phyloP scores from a whole-genome alignment of 2,113 vertebrate genomes.

The Anser cygnoides region DNA sequence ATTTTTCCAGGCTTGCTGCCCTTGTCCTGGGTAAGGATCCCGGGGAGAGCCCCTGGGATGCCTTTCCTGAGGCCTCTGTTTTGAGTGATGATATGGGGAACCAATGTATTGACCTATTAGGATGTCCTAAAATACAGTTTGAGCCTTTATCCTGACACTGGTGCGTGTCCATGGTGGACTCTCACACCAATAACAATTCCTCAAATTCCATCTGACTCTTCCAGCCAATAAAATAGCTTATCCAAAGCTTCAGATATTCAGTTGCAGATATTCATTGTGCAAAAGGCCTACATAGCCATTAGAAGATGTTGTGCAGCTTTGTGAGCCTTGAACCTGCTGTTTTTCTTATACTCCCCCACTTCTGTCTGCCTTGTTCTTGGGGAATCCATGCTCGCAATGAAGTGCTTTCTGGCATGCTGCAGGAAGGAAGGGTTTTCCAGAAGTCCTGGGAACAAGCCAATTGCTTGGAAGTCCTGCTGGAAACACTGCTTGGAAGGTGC shows the following conservation, averaged over 20 bases:
- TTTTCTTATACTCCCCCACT: not conserved
- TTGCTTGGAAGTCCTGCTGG: not conserved
- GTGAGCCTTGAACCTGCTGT: not conserved
- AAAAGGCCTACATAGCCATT: not conserved
- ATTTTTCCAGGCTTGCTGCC: not conserved
- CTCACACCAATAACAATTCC: not conserved
- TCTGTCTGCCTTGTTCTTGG: not conserved
- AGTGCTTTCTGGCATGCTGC: not conserved
- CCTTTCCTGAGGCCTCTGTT: not conserved
- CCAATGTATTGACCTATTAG: accelerated
- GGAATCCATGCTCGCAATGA: not conserved
- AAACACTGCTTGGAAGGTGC: not conserved
- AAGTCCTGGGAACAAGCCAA: not conserved
- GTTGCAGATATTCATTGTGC: not conserved
- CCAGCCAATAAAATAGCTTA: not conserved
- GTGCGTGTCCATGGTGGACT: not conserved
- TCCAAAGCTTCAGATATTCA: not conserved
- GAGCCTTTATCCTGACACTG: not conserved
- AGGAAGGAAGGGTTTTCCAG: slow-evolving; percentile 14
- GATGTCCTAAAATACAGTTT: not conserved
- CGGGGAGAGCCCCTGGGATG: accelerated
- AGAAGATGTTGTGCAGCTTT: not conserved
- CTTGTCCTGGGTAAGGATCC: too few species aligned
- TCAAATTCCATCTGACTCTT: not conserved
- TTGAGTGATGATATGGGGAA: not conserved